phyloP scores from a whole-genome alignment of 2,888 invertebrate genomes.

The Macaria liturata region DNA sequence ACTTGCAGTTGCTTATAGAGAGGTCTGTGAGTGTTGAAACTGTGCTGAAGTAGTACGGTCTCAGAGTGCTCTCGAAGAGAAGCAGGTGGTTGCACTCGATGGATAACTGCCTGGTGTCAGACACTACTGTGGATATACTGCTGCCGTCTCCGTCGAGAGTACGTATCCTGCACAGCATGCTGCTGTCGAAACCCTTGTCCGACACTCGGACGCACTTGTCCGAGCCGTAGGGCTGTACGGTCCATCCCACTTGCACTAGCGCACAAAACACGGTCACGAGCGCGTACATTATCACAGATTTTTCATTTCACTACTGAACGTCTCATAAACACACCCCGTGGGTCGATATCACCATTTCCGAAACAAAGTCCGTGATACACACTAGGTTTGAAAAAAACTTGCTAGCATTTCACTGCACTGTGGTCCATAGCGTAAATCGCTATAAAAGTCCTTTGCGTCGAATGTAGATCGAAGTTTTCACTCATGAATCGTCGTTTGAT shows the following conservation, averaged over 20 bases:
- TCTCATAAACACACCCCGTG: conserved; percentile 82
- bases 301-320: conserved; percentile 79
- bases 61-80: conserved; percentile 90
- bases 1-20: conserved; percentile 90
- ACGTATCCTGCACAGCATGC: conserved; percentile 87
- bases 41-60: conserved; percentile 87
- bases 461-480: conserved; percentile 49
- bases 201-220: conserved; percentile 75
- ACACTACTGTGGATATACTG: conserved; percentile 83
- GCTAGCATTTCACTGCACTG: conserved; percentile 77
- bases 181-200: conserved; percentile 74
- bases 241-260: conserved; percentile 80
- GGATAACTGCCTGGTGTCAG: conserved; percentile 88
- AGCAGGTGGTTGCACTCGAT: conserved; percentile 91
- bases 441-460: conserved; percentile 46
- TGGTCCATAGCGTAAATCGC: conserved; percentile 53
- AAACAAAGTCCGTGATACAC: conserved; percentile 79
- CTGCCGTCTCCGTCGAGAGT: conserved; percentile 87
- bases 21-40: conserved; percentile 90
- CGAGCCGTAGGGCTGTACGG: conserved; percentile 79
- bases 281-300: conserved; percentile 80
- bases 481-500: conserved; percentile 52
- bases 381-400: conserved; percentile 72
- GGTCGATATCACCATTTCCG: conserved; percentile 84
- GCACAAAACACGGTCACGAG: conserved; percentile 76